Evolutionary conservation across 2,113 vertebrate genomes (phyloP).

Genomic region (Otis tarda): DNA sequence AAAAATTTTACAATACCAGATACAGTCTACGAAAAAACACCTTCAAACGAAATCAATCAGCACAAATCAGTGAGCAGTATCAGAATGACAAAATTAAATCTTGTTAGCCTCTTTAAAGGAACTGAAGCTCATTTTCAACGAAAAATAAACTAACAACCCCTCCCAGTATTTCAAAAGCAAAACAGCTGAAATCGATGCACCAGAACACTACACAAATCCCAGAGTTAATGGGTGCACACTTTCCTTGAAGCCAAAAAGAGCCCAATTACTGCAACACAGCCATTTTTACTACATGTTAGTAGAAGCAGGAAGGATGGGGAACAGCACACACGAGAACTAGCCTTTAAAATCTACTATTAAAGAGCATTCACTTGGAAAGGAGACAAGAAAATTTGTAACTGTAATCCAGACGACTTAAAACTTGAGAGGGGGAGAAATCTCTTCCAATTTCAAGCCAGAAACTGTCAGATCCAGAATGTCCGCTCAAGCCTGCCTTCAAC

Average conservation of each 20-base stretch:
- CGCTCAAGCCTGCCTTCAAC: neutral
- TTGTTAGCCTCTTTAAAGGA: too few relatives aligned
- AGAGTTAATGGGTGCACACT: too few relatives aligned
- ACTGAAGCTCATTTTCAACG: too few relatives aligned
- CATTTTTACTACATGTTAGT: neutral
- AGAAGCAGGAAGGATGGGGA: neutral
- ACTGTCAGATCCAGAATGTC: neutral
- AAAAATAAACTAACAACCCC: too few relatives aligned
- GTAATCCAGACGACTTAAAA: neutral
- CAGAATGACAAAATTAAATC: too few relatives aligned
- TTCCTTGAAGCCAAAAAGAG: neutral
- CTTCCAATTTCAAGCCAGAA: neutral
- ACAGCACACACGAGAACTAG: neutral
- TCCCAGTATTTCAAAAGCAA: too few relatives aligned
- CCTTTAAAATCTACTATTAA: neutral
- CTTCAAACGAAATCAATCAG: too few relatives aligned
- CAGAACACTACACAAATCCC: too few relatives aligned
- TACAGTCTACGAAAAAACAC: too few relatives aligned
- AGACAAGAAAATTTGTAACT: neutral
- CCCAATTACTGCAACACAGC: neutral
- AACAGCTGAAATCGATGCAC: too few relatives aligned
- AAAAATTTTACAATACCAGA: too few relatives aligned
- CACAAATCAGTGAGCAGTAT: too few relatives aligned
- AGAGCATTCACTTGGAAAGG: neutral
- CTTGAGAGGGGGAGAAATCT: neutral